Base-by-base conservation (phyloP, 2,113 vertebrate genomes). In the Leucosticte australis region DNA sequence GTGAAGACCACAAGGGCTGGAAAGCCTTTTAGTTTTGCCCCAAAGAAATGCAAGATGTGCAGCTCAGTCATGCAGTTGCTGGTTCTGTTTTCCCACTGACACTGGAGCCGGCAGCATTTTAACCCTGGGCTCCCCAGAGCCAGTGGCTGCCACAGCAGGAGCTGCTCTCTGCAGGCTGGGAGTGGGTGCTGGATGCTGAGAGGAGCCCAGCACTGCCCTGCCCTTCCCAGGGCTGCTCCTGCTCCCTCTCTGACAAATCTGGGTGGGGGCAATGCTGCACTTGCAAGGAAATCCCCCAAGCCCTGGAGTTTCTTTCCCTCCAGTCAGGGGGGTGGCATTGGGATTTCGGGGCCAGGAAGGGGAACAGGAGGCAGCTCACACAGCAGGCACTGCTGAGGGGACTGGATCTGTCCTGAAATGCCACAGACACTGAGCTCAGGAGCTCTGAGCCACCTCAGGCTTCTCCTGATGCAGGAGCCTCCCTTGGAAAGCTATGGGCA, bases 131-230 rank as follows among this genome's bases (percentile, higher is more conserved):
- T 90, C n/a, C 12, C 10, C 55, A 1, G 4, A 3, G 11, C 23
- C 39, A 6, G n/a, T 0, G 7, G n/a, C 55, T 19, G 4, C 21
- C 1, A 0, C 3, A 1, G 76, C 76, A 31, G 13, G 14, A 53
- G 44, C 39, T 9, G 44, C 81, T 64, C 41, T 0, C 0, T 0
- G 27, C 83, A 13, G 9, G 30, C 10, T 4, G 26, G 60, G 24
- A 57, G 4, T 1, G 0, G 0, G 37, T 0, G 4, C 57, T 71
- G 87, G 68, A 3, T 31, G 62, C 44, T 20, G 53, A 76, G 35
- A 0, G 0, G 46, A 69, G 60, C 28, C 50, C 46, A 21, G 73
- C 31, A 9, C 53, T 1, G 0, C 33, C 41, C 67, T 5, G 5
- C 27, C 11, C 35, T 41, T 13, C 53, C 44, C 71, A 26, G 47